Evolutionary conservation across 2,888 invertebrate species (phyloP), one percentile per base, ranked within the genome.

Genomic region (Colletes collaris): DNA sequence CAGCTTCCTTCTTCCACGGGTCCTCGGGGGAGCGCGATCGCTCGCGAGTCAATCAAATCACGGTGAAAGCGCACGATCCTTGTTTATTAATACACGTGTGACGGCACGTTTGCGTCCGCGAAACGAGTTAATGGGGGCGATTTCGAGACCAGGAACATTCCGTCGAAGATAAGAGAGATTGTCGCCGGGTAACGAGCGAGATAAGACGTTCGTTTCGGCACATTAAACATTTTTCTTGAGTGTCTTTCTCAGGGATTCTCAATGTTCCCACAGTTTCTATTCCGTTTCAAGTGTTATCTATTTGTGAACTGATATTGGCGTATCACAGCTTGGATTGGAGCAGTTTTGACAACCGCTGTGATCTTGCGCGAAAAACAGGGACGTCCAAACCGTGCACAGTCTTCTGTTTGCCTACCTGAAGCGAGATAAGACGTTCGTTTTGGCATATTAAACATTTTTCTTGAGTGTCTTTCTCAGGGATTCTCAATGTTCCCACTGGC

Each of bases 61-160:
- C 60, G 62, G 80, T 80, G 84, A 85, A 82, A 83, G 81, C 80
- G 80, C 73, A 69, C 72, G 80, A 81, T 65, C 60, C 69, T 63
- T 60, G 66, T 79, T 81, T 85, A 78, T 83, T 81, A 77, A 83
- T 75, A 53, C 58, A 62, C 69, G 13, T 44, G 16, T 19, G 60
- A 52, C 13, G 50, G 35, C 62, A 56, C n/a, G 59, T 37, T 16
- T 35, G 27, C 10, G 56, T 56, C 52, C 60, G 65, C 65, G 46
- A 70, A 67, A 75, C 46, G 59, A 13, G 68, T 62, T 19, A 70
- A 59, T 27, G 13, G 0, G 16, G 50, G 10, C 49, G 49, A 40
- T 72, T 76, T 44, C 53, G 53, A 19, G 5, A 40, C 37, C 27
- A 67, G 53, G 59, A 65, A 46, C 60, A 27, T 69, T 55, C n/a